phyloP scores from a whole-genome alignment of 2,888 invertebrate species.

The Perithous albicinctus region DNA sequence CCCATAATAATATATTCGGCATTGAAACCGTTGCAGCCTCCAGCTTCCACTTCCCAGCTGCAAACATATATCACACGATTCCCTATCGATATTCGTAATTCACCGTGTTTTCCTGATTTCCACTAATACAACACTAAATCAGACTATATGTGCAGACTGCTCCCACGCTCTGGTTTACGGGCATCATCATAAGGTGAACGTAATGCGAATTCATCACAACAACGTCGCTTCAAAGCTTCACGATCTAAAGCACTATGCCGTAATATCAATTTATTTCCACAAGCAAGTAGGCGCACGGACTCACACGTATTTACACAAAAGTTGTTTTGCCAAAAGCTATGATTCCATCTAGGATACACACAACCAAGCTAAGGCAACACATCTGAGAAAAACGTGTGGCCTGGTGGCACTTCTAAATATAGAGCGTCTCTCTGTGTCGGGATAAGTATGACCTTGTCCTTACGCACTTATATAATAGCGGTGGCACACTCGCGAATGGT shows the following conservation, averaged over 20 bases:
- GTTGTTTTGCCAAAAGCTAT: constrained; percentile 70
- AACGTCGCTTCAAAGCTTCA: constrained; percentile 10
- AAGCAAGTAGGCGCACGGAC: not conserved
- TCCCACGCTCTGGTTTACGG: constrained; percentile 7
- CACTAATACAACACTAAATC: not conserved
- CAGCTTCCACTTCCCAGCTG: not conserved
- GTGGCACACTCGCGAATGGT: constrained; percentile 74
- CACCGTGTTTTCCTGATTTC: constrained; percentile 1
- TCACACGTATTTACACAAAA: constrained; percentile 51
- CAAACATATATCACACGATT: not conserved
- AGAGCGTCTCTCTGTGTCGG: constrained; percentile 74
- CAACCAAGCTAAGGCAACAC: not conserved
- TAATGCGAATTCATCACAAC: not conserved
- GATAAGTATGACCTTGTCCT: constrained; percentile 80
- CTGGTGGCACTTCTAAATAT: constrained; percentile 76
- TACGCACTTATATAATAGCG: constrained; percentile 80
- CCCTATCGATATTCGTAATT: constrained; percentile 4
- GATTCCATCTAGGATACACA: constrained; percentile 48
- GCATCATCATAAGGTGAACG: not conserved
- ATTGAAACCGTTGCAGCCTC: constrained; percentile 24
- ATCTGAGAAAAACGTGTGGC: constrained; percentile 27
- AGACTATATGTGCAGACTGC: not conserved
- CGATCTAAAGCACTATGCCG: constrained; percentile 16
- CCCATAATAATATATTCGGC: constrained; percentile 18
- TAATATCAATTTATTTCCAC: constrained; percentile 27